Evolutionary conservation across 64 coral and sea anemone genomes (phyloP).

Genomic region (Montipora cactus): DNA sequence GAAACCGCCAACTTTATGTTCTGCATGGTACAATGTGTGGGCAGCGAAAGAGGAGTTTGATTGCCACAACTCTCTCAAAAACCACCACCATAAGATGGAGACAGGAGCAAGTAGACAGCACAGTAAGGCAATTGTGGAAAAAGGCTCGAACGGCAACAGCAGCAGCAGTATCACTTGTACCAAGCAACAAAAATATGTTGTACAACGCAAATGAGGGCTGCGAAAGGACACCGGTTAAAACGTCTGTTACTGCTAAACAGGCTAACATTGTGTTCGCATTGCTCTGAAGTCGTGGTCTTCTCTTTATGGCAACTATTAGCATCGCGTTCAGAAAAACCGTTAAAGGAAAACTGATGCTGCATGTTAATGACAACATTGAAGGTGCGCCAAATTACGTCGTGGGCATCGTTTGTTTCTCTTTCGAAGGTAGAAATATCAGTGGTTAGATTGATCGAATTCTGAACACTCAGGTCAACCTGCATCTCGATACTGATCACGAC

Average conservation of each 20-base stretch:
- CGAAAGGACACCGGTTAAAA: background rate
- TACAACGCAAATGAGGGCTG: background rate
- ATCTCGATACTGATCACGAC: no score
- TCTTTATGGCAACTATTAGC: background rate
- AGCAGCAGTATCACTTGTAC: background rate
- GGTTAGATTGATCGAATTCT: no score
- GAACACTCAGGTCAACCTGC: no score
- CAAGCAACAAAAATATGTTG: background rate
- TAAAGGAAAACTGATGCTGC: background rate
- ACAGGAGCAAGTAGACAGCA: background rate
- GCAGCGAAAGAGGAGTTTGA: background rate
- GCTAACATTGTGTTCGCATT: background rate
- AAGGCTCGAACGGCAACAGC: background rate
- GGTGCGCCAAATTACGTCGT: no score
- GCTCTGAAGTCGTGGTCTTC: conserved; percentile 3
- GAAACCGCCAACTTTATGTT: background rate
- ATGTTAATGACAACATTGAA: background rate
- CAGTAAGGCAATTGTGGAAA: background rate
- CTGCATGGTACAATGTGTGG: background rate
- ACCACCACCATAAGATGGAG: background rate
- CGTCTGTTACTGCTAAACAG: conserved; percentile 8
- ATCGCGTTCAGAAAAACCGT: background rate
- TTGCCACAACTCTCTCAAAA: background rate
- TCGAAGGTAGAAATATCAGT: no score
- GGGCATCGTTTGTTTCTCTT: no score